phyloP scores from a whole-genome alignment of 2,888 invertebrate genomes.

The Lottia gigantea region DNA sequence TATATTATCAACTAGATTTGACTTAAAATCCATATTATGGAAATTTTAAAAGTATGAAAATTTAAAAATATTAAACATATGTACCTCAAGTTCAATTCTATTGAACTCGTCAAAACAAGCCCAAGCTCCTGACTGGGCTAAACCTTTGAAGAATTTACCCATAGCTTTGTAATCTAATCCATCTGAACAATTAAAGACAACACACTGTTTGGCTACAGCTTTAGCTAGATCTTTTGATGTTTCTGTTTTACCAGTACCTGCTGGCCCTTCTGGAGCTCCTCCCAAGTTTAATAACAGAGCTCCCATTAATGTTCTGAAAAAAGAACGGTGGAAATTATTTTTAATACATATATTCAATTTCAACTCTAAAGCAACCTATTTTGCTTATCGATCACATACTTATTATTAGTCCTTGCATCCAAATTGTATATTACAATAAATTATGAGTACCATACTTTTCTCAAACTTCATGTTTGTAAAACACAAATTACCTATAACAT shows the following conservation, averaged over 20 bases:
- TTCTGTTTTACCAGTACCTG: slow-evolving; percentile 68
- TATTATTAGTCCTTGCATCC: too few species aligned
- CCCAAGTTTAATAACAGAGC: slow-evolving; percentile 66
- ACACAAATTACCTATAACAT: slow-evolving; percentile 61
- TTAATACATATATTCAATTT: too few species aligned
- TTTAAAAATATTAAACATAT: too few species aligned
- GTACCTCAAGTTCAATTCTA: slow-evolving; percentile 68
- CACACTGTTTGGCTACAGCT: slow-evolving; percentile 69
- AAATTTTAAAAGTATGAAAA: neutral
- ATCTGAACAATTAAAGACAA: slow-evolving; percentile 69
- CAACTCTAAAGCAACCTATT: too few species aligned
- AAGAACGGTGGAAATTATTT: neutral
- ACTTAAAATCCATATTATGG: neutral
- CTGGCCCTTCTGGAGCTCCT: slow-evolving; percentile 68
- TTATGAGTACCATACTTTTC: too few species aligned
- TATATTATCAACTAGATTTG: neutral
- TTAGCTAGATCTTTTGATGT: slow-evolving; percentile 68
- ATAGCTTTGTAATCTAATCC: slow-evolving; percentile 68
- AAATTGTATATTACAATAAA: too few species aligned
- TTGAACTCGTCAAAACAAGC: slow-evolving; percentile 69
- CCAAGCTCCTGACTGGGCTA: slow-evolving; percentile 68
- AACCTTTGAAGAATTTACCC: slow-evolving; percentile 69
- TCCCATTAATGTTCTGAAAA: slow-evolving; percentile 66
- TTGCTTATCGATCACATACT: too few species aligned
- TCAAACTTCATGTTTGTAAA: too few species aligned